phyloP scores from a whole-genome alignment of 2,888 invertebrate genomes.

The Rhamnusium bicolor region DNA sequence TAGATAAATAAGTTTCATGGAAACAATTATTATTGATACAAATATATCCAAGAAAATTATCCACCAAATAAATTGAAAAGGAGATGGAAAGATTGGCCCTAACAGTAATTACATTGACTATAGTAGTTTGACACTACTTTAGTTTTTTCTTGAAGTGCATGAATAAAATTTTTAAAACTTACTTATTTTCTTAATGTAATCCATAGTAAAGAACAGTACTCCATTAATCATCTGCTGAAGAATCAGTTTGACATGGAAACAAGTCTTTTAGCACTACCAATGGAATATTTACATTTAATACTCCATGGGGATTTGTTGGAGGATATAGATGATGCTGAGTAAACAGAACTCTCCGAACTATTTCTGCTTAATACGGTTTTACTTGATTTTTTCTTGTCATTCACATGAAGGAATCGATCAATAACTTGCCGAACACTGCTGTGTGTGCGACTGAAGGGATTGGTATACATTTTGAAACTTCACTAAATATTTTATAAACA shows the following conservation, averaged over 20 bases:
- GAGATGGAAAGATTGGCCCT: too few relatives aligned
- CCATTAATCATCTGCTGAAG: background rate
- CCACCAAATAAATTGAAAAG: too few relatives aligned
- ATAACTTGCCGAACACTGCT: constrained; percentile 79
- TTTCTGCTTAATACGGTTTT: constrained; percentile 49
- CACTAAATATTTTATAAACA: constrained; percentile 5
- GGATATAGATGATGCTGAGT: constrained; percentile 45
- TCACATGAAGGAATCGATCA: constrained; percentile 76
- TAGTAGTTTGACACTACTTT: background rate
- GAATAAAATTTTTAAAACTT: background rate
- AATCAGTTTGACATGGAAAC: constrained; percentile 9
- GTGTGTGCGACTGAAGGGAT: constrained; percentile 81
- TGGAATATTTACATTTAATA: constrained; percentile 33
- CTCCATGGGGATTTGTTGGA: constrained; percentile 39
- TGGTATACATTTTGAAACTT: constrained; percentile 76
- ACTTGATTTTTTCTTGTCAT: constrained; percentile 46
- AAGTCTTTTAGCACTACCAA: constrained; percentile 37
- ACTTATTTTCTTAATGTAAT: constrained; percentile 23
- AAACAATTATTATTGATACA: too few relatives aligned
- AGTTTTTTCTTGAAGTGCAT: background rate
- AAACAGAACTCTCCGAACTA: constrained; percentile 44
- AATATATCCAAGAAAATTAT: too few relatives aligned
- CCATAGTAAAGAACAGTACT: background rate
- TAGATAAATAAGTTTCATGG: too few relatives aligned
- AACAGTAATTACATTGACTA: too few relatives aligned